Base-by-base conservation (phyloP, 1,140 invertebrate species). In the Berghia stephanieae region DNA sequence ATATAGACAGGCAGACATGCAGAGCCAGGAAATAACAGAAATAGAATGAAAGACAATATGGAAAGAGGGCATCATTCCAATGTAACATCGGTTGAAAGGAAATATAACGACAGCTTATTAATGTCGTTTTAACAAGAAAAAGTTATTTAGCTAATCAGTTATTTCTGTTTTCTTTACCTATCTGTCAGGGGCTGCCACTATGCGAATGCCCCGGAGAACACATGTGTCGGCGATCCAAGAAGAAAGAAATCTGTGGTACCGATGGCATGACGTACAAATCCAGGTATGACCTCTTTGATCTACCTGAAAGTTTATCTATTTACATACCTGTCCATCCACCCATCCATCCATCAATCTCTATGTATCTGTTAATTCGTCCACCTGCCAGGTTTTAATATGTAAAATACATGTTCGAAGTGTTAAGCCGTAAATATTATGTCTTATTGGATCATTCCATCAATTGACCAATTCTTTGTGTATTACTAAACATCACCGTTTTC, bases 141-240 rank as follows among this genome's bases (percentile, higher is more conserved):
- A n/a, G n/a, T n/a, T n/a, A n/a, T n/a, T n/a, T n/a, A n/a, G n/a
- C n/a, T n/a, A n/a, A n/a, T n/a, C n/a, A n/a, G n/a, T n/a, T n/a
- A n/a, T n/a, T n/a, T n/a, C n/a, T n/a, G n/a, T n/a, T n/a, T n/a
- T n/a, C n/a, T n/a, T n/a, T n/a, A n/a, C n/a, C n/a, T n/a, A n/a
- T n/a, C n/a, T n/a, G n/a, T n/a, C 74, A 86, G 75, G 83, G 84
- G 2, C 78, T 86, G 34, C 85, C 85, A 13, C 66, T 85, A 21
- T 86, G 85, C 75, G 80, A 73, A 38, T 85, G 84, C 52, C 84
- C 85, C 5, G 84, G 80, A 75, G 31, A 66, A 18, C 83, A 78
- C 67, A 78, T 82, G 13, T 86, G 85, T 68, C 79, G 79, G 34
- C 57, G 68, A 16, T 57, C 72, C 34, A 75, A 78, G 5, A 79